These are phyloP conservation scores for Microtus richardsoni DNA, from an alignment of 2,113 vertebrate genomes.

Conservation along the genomic window DNA sequence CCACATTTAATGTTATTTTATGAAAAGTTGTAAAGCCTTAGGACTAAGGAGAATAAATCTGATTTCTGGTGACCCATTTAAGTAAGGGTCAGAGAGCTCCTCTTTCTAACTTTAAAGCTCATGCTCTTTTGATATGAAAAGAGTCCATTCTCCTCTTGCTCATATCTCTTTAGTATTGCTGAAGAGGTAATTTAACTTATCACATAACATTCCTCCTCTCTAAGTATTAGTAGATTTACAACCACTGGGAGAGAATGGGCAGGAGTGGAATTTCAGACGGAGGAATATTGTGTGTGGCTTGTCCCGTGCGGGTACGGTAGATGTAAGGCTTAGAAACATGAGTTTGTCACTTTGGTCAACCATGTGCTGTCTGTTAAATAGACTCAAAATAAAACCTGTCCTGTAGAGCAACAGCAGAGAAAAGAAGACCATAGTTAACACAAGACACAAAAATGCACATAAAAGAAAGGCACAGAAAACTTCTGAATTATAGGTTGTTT, in stretches of 20 bases:
- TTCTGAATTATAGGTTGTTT: neutral
- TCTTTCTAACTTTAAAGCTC: neutral
- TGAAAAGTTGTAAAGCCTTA: neutral
- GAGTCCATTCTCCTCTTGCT: neutral
- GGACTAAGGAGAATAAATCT: neutral
- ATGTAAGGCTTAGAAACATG: neutral
- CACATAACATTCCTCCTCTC: neutral
- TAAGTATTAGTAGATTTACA: neutral
- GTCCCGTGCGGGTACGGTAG: accelerated
- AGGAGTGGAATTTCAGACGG: neutral
- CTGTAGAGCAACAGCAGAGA: neutral
- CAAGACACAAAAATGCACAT: neutral
- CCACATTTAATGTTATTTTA: neutral
- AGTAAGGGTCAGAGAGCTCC: neutral
- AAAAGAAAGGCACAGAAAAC: neutral
- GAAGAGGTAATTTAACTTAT: neutral
- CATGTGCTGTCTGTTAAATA: neutral
- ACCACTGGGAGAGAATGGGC: neutral
- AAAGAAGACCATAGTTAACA: neutral
- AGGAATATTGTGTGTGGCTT: neutral
- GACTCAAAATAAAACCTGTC: neutral
- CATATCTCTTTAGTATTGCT: neutral
- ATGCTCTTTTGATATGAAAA: neutral
- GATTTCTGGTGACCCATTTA: neutral
- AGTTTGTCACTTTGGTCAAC: neutral